These are phyloP conservation scores for Sphinx pinastri DNA, from an alignment of 2,888 invertebrate species.

Conservation along the genomic window DNA sequence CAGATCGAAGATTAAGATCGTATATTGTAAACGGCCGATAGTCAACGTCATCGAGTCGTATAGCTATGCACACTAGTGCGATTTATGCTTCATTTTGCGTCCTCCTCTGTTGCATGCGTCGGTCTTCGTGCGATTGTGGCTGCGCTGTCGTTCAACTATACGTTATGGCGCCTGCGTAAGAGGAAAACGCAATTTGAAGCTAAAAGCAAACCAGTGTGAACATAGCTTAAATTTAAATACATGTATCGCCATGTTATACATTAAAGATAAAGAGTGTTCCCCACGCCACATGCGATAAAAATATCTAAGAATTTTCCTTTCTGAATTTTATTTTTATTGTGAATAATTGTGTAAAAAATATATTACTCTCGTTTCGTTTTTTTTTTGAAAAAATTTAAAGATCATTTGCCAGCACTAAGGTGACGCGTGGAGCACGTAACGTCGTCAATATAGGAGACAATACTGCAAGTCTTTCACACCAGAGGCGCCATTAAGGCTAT, in stretches of 20 bases:
- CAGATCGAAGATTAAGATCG: too few relatives aligned
- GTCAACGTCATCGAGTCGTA: not conserved
- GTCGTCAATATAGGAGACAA: not conserved
- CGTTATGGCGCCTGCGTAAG: too few relatives aligned
- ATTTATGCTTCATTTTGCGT: too few relatives aligned
- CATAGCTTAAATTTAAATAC: conserved; percentile 16
- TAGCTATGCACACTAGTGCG: too few relatives aligned
- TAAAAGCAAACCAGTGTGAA: too few relatives aligned
- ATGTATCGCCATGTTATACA: not conserved
- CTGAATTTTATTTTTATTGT: not conserved
- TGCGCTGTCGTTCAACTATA: too few relatives aligned
- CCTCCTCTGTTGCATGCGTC: too few relatives aligned
- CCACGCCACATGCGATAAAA: conserved; percentile 1
- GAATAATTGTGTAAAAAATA: not conserved
- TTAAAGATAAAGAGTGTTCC: not conserved
- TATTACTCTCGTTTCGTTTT: not conserved
- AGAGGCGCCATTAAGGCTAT: not conserved
- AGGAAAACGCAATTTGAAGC: too few relatives aligned
- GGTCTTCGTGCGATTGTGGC: too few relatives aligned
- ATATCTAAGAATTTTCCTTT: not conserved
- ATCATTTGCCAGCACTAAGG: not conserved
- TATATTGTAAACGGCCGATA: too few relatives aligned
- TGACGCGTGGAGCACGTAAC: not conserved
- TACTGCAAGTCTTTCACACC: not conserved
- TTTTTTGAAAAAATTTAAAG: not conserved